Evolutionary conservation across 2,113 vertebrate species (phyloP).

Genomic region (Macrotus californicus): DNA sequence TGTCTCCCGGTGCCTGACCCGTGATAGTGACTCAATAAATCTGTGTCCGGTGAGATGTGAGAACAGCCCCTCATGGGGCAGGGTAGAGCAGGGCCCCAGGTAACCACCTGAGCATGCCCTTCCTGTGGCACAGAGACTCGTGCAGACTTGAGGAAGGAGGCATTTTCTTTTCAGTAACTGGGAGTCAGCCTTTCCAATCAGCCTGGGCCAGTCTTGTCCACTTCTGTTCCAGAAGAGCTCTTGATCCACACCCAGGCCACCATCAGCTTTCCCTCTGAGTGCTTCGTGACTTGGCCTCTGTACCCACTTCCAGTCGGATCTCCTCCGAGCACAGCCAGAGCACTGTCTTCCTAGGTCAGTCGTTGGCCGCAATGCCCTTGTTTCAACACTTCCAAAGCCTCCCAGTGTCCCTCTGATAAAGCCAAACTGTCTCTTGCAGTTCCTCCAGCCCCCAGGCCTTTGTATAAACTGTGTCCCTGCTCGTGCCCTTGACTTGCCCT

Average conservation of each 20-base stretch:
- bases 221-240: not conserved
- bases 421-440: not conserved
- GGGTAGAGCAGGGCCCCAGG: not conserved
- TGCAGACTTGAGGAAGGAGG: not conserved
- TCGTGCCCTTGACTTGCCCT: not conserved
- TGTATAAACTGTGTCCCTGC: not conserved
- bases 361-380: fast-evolving
- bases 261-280: not conserved
- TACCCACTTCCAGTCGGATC: not conserved
- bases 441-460: not conserved
- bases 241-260: not conserved
- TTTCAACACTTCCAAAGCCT: not conserved
- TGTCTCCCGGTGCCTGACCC: not conserved
- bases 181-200: not conserved
- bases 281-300: not conserved
- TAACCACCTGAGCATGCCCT: too few species aligned
- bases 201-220: not conserved
- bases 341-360: not conserved
- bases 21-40: not conserved
- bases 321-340: not conserved
- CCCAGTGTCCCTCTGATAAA: not conserved
- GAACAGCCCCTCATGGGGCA: not conserved
- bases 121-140: too few species aligned
- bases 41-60: not conserved
- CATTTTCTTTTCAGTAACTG: not conserved